These are phyloP conservation scores for Agrochola lota DNA, from an alignment of 2,888 invertebrate species.

Conservation along the genomic window DNA sequence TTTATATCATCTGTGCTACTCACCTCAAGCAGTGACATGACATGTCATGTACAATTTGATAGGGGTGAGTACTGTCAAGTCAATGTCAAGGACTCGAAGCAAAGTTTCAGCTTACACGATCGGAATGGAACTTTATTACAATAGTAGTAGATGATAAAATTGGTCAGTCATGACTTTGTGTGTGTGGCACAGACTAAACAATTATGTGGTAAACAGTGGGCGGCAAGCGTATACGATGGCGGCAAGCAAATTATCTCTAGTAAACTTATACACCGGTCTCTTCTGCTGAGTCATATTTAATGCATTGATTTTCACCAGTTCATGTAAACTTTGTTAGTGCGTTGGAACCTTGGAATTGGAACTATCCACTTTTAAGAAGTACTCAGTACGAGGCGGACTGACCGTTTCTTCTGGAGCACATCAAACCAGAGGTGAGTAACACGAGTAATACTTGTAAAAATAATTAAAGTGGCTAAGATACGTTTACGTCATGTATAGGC, in stretches of 20 bases:
- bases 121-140: not conserved
- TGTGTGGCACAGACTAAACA: no score
- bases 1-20: not conserved
- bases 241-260: not conserved
- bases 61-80: not conserved
- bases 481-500: not conserved
- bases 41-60: not conserved
- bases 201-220: not conserved
- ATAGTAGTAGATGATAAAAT: not conserved
- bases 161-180: not conserved
- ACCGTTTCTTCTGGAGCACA: not conserved
- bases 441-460: not conserved
- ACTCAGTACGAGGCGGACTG: no score
- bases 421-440: constrained; percentile 2
- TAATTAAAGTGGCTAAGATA: not conserved
- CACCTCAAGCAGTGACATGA: not conserved
- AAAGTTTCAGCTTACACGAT: not conserved
- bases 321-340: not conserved
- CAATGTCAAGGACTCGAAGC: not conserved
- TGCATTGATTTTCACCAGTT: not conserved
- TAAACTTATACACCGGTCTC: not conserved
- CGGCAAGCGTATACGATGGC: no score
- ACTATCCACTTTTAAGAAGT: not conserved
- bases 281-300: constrained; percentile 8
- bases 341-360: not conserved